Evolutionary conservation across 2,113 vertebrate genomes (phyloP).

Genomic region (Ceyx margarethae): DNA sequence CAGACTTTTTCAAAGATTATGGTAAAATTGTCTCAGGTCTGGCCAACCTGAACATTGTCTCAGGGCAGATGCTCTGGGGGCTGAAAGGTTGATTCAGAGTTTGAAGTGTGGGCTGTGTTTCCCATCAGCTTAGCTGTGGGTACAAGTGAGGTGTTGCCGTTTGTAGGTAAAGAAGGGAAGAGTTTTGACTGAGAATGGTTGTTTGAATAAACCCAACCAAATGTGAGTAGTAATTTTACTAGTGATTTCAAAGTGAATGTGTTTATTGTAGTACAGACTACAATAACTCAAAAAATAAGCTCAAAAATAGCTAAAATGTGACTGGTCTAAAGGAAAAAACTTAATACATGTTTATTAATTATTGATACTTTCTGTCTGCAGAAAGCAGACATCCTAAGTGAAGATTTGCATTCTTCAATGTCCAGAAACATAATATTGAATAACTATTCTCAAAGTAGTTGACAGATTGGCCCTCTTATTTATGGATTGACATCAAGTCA

Average conservation of each 20-base stretch:
- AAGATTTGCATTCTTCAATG: not conserved
- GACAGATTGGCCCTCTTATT: not conserved
- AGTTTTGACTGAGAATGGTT: not conserved
- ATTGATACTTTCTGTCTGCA: not conserved
- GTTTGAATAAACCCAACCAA: not conserved
- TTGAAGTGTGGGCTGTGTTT: not conserved
- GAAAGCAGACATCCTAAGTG: not conserved
- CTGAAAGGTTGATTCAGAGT: not conserved
- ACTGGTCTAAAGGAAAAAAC: not conserved
- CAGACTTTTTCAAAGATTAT: not conserved
- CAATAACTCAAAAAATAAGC: not conserved
- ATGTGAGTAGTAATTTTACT: not conserved
- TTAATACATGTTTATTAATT: constrained; percentile 3
- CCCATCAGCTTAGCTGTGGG: not conserved
- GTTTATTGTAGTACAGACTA: not conserved
- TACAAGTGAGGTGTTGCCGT: not conserved
- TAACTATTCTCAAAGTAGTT: not conserved
- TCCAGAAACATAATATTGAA: not conserved
- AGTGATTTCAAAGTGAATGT: not conserved
- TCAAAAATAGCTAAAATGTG: not conserved
- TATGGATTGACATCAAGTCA: constrained; percentile 2
- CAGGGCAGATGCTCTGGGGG: not conserved
- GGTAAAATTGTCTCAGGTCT: not conserved
- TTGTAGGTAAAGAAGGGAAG: not conserved
- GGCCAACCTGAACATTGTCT: not conserved